These are phyloP conservation scores for Heliconius aoede DNA, from an alignment of 2,888 invertebrate genomes.

Conservation along the genomic window DNA sequence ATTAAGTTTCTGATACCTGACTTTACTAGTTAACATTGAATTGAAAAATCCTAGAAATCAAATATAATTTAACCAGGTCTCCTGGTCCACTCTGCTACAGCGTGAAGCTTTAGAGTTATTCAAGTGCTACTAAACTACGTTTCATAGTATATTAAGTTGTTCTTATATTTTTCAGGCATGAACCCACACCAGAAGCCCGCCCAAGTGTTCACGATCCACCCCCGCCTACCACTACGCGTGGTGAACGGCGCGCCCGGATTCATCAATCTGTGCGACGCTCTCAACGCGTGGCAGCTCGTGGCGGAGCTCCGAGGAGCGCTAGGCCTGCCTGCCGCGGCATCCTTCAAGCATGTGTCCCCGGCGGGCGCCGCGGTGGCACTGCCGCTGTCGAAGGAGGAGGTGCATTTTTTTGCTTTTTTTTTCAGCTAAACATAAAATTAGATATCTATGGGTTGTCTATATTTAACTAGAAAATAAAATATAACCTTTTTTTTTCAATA, in stretches of 20 bases:
- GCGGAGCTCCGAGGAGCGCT: constrained; percentile 92
- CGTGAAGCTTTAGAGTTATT: too few species aligned
- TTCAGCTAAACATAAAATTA: too few species aligned
- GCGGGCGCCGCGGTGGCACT: constrained; percentile 97
- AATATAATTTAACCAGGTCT: too few species aligned
- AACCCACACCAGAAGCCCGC: constrained; percentile 99
- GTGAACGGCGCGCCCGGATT: constrained; percentile 98
- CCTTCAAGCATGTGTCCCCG: constrained; percentile 99
- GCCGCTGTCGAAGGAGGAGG: constrained; percentile 88
- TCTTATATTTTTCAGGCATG: constrained; percentile 84
- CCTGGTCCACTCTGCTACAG: too few species aligned
- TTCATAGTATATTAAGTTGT: background rate
- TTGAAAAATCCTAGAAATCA: too few species aligned
- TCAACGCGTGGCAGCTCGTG: constrained; percentile 99
- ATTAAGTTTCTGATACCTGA: too few species aligned
- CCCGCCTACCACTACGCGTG: constrained; percentile 92
- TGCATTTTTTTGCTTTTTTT: constrained; percentile 50
- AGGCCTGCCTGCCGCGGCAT: constrained; percentile 94
- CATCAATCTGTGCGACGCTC: constrained; percentile 98
- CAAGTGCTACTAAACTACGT: background rate
- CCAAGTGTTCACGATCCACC: constrained; percentile 92
- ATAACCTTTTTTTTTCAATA: too few species aligned
- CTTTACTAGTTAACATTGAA: too few species aligned
- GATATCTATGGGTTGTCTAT: too few species aligned
- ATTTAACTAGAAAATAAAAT: too few species aligned